These are phyloP conservation scores for Bruchidius siliquastri DNA, from an alignment of 2,888 invertebrate species.

Conservation along the genomic window DNA sequence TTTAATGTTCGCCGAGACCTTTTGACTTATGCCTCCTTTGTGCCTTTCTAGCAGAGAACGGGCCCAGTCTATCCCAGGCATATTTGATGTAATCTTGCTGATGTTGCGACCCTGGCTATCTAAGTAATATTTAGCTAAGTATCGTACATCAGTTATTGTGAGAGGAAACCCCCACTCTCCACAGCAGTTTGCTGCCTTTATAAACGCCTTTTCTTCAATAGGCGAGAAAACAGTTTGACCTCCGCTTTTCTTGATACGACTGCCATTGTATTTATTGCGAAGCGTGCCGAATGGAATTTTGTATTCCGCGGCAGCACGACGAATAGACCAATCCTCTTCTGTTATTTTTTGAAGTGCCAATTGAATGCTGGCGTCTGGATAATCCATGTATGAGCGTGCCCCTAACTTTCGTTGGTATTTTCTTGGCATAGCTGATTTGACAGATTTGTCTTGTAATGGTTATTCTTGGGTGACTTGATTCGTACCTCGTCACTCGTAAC, in stretches of 20 bases:
- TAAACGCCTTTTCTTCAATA: conserved; percentile 8
- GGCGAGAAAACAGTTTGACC: conserved; percentile 7
- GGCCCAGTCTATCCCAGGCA: conserved; percentile 19
- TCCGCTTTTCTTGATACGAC: conserved; percentile 1
- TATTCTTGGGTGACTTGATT: too few species aligned
- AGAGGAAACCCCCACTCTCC: conserved; percentile 8
- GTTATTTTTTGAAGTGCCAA: conserved; percentile 6
- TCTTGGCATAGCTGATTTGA: too few species aligned
- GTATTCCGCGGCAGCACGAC: conserved; percentile 12
- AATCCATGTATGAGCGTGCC: conserved; percentile 9
- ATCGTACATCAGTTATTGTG: background rate
- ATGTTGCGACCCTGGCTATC: conserved; percentile 14
- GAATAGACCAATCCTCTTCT: conserved; percentile 8
- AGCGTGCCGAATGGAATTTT: conserved; percentile 14
- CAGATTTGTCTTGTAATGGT: too few species aligned
- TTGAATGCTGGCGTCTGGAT: conserved; percentile 3
- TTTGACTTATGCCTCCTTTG: conserved; percentile 2
- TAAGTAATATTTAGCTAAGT: conserved; percentile 14
- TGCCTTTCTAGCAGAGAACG: conserved; percentile 3
- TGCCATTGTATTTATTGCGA: conserved; percentile 4
- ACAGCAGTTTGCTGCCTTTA: background rate
- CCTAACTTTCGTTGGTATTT: too few species aligned
- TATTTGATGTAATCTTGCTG: conserved; percentile 8
- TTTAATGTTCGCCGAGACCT: background rate
- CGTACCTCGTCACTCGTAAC: too few species aligned